Conservation (phyloP, 2,888 invertebrate species). For the Nomada goodeniana region DNA sequence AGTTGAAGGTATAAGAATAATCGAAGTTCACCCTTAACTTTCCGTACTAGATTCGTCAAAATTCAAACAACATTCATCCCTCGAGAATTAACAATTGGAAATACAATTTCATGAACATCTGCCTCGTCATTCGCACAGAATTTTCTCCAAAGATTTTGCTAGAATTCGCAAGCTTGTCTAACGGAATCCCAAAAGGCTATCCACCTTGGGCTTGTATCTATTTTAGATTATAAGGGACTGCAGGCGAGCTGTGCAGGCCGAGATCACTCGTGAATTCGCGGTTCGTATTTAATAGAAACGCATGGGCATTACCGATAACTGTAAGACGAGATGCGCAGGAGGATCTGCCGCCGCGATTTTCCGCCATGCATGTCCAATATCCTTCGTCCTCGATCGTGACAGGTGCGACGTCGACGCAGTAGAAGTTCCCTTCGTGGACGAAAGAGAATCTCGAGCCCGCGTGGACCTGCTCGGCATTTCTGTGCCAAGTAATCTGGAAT, state of each 20-base stretch:
- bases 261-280: neutral
- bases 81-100: too few relatives aligned
- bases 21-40: too few relatives aligned
- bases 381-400: slow-evolving; percentile 93
- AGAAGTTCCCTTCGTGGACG: slow-evolving; percentile 93
- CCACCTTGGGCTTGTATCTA: slow-evolving; percentile 32
- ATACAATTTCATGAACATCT: too few relatives aligned
- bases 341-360: slow-evolving; percentile 90
- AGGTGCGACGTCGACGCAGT: slow-evolving; percentile 93
- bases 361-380: slow-evolving; percentile 93
- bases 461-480: slow-evolving; percentile 91
- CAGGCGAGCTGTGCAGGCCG: slow-evolving; percentile 22
- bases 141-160: neutral
- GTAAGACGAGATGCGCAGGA: slow-evolving; percentile 91
- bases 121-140: neutral
- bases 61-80: too few relatives aligned
- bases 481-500: slow-evolving; percentile 93
- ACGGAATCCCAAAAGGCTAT: slow-evolving; percentile 21
- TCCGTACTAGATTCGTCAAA: too few relatives aligned
- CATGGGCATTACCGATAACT: slow-evolving; percentile 87
- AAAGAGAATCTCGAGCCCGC: slow-evolving; percentile 91
- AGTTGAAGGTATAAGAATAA: too few relatives aligned
- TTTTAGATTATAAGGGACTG: slow-evolving; percentile 36
- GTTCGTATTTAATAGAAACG: too few relatives aligned
- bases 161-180: slow-evolving; percentile 4